phyloP scores from a whole-genome alignment of 1,140 invertebrate genomes.

The Drosophila truncata region DNA sequence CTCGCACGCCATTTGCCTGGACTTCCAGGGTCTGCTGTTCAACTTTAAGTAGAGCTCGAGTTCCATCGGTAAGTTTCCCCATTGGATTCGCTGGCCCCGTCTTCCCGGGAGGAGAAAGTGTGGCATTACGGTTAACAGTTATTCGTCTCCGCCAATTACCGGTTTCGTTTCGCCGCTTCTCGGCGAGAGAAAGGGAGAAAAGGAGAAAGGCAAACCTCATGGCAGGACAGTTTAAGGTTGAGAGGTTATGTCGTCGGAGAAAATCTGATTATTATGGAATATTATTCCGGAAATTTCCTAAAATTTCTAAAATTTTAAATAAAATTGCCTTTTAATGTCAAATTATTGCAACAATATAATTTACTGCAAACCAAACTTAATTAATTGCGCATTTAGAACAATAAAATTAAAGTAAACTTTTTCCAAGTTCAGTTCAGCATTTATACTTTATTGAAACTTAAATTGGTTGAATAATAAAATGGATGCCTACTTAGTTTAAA shows the following conservation, averaged over 20 bases:
- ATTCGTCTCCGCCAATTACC: neutral
- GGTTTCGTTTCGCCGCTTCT: slow-evolving; percentile 8
- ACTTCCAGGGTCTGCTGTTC: slow-evolving; percentile 65
- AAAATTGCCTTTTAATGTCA: neutral
- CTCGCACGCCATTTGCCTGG: slow-evolving; percentile 73
- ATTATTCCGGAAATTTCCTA: neutral
- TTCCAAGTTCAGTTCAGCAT: neutral
- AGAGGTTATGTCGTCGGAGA: slow-evolving; percentile 47
- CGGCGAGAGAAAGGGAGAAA: slow-evolving; percentile 12
- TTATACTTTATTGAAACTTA: neutral
- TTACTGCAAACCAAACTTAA: neutral
- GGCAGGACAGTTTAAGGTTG: slow-evolving; percentile 21
- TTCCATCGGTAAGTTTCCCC: slow-evolving; percentile 50
- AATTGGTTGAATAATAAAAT: neutral
- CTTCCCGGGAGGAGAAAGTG: slow-evolving; percentile 26
- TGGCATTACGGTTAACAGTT: slow-evolving; percentile 29
- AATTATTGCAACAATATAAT: no score
- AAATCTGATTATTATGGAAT: neutral
- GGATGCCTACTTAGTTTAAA: neutral
- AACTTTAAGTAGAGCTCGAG: slow-evolving; percentile 56
- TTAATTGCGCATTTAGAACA: no score
- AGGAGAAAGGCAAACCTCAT: slow-evolving; percentile 45
- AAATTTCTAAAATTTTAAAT: neutral
- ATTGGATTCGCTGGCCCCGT: neutral
- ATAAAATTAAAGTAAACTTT: neutral